Conservation (phyloP, 2,113 vertebrate species). For the Typhlomys cinereus region DNA sequence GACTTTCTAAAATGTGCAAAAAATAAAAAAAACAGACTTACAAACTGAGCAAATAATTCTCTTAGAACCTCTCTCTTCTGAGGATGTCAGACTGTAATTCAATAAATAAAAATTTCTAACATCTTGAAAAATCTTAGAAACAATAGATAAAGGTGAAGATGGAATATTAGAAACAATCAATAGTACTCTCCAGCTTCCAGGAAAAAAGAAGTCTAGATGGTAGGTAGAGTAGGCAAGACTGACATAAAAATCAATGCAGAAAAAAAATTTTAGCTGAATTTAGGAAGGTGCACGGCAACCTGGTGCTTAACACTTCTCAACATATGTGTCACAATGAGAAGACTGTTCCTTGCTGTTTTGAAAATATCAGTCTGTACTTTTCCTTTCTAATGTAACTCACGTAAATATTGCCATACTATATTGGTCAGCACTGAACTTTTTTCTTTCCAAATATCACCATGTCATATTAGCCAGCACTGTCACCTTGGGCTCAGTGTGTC, state of each 20-base stretch:
- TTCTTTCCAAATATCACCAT: neutral
- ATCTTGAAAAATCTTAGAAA: conserved; percentile 15
- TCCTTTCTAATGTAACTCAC: neutral
- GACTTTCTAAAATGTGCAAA: conserved; percentile 13
- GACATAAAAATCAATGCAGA: neutral
- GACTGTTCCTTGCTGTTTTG: neutral
- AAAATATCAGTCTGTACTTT: neutral
- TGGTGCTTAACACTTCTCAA: neutral
- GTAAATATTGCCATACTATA: neutral
- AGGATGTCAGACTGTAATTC: neutral
- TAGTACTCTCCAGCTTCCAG: neutral
- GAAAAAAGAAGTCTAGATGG: neutral
- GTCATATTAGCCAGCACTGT: neutral
- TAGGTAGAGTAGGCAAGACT: neutral
- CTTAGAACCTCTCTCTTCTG: neutral
- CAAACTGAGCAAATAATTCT: conserved; percentile 13
- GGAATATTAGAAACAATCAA: neutral
- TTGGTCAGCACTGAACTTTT: too few relatives aligned
- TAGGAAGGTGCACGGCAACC: neutral
- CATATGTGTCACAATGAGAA: neutral
- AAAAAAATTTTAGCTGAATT: neutral
- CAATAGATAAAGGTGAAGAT: neutral
- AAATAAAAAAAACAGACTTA: neutral
- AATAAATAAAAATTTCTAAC: neutral
- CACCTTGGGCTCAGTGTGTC: neutral